Conservation (phyloP, 92 coral and sea anemone genomes). For the Metridium senile region DNA sequence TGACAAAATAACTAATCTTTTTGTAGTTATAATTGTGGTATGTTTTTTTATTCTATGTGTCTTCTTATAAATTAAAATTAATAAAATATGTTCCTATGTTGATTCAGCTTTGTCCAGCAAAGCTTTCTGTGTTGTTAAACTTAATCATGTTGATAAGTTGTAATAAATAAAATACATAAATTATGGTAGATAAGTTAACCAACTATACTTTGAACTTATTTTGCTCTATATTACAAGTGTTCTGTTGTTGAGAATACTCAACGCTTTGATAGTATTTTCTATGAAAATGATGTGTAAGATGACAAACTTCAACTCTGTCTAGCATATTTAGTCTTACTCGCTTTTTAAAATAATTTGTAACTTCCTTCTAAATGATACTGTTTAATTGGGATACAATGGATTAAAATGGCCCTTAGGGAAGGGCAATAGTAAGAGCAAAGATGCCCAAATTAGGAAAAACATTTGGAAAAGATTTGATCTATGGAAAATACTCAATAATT, state of each 20-base stretch:
- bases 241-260: neutral
- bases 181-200: neutral
- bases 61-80: neutral
- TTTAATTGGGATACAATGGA: too few species aligned
- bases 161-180: slow-evolving; percentile 10
- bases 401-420: too few species aligned
- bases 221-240: neutral
- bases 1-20: slow-evolving; percentile 7
- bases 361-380: too few species aligned
- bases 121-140: neutral
- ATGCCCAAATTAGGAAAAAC: too few species aligned
- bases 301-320: slow-evolving; percentile 10
- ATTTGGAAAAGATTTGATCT: too few species aligned
- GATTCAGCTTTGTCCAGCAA: slow-evolving; percentile 39
- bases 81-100: neutral
- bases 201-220: neutral
- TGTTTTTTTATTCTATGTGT: neutral
- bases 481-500: too few species aligned
- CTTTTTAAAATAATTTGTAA: too few species aligned
- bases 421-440: too few species aligned
- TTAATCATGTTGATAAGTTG: neutral
- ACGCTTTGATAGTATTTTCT: neutral
- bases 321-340: neutral
- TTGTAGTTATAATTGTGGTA: neutral
- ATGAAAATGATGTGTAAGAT: neutral